These are phyloP conservation scores for Eupithecia tripunctaria DNA, from an alignment of 2,888 invertebrate genomes.

Conservation along the genomic window DNA sequence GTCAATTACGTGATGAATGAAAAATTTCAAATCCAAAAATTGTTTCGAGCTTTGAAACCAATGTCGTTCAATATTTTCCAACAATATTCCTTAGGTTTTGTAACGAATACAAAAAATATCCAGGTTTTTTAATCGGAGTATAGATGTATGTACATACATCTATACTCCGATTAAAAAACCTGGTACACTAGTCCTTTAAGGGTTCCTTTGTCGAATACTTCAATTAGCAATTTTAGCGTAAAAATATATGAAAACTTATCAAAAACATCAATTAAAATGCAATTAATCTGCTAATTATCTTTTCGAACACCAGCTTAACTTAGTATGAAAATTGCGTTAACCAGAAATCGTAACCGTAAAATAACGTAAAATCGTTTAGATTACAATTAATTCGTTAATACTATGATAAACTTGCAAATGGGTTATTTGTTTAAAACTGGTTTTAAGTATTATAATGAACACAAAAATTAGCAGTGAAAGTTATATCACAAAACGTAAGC, in stretches of 20 bases:
- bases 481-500: too few species aligned
- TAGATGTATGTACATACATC: too few species aligned
- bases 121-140: too few species aligned
- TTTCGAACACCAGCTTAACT: neutral
- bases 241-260: neutral
- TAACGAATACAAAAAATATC: too few species aligned
- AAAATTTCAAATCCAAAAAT: too few species aligned
- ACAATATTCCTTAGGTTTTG: too few species aligned
- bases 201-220: neutral
- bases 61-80: too few species aligned
- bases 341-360: neutral
- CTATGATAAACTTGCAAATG: slow-evolving; percentile 44
- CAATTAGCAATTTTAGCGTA: neutral
- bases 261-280: neutral
- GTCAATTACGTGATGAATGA: too few species aligned
- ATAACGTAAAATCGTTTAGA: slow-evolving; percentile 27
- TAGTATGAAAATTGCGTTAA: slow-evolving; percentile 2
- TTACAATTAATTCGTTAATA: slow-evolving; percentile 26
- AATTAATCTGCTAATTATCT: neutral
- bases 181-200: neutral
- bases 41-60: too few species aligned
- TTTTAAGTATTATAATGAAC: neutral
- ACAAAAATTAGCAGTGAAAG: neutral
- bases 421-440: slow-evolving; percentile 31
- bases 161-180: too few species aligned